Evolutionary conservation across 2,797 vertebrate species (phyloP).

Genomic region (Paratrypauchen microcephalus): DNA sequence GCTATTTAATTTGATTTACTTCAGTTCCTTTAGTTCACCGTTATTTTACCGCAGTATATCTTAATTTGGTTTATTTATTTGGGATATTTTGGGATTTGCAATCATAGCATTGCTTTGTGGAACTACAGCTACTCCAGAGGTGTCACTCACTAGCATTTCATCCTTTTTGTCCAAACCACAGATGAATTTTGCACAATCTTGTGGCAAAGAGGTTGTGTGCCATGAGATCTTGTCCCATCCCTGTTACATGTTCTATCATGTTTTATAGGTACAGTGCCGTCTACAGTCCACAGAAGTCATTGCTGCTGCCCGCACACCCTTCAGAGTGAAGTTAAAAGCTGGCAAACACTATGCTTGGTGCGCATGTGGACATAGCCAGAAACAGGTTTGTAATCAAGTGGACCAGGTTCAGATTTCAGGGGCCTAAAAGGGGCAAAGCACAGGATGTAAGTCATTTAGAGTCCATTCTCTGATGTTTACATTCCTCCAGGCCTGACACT

Average conservation of each 20-base stretch:
- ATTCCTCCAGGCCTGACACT: background rate
- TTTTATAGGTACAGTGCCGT: constrained; percentile 40
- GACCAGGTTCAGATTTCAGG: constrained; percentile 2
- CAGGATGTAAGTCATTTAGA: background rate
- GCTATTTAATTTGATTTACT: no score
- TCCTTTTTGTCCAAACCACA: no score
- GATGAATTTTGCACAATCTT: no score
- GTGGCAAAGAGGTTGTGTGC: no score
- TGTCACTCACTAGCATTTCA: no score
- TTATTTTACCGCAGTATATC: no score
- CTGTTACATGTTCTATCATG: background rate
- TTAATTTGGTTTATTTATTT: no score
- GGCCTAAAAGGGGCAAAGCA: background rate
- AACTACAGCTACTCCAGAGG: no score
- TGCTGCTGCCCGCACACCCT: constrained; percentile 79
- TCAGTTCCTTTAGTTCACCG: no score
- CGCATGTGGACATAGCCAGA: constrained; percentile 84
- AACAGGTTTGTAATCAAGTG: constrained; percentile 72
- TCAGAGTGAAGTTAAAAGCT: constrained; percentile 75
- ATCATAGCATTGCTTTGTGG: no score
- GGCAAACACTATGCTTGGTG: constrained; percentile 85
- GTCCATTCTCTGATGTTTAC: constrained; percentile 20
- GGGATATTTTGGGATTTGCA: no score
- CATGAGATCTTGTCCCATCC: no score
- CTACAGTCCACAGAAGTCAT: constrained; percentile 45